Evolutionary conservation across 2,113 vertebrate genomes (phyloP).

Genomic region (Indicator indicator): DNA sequence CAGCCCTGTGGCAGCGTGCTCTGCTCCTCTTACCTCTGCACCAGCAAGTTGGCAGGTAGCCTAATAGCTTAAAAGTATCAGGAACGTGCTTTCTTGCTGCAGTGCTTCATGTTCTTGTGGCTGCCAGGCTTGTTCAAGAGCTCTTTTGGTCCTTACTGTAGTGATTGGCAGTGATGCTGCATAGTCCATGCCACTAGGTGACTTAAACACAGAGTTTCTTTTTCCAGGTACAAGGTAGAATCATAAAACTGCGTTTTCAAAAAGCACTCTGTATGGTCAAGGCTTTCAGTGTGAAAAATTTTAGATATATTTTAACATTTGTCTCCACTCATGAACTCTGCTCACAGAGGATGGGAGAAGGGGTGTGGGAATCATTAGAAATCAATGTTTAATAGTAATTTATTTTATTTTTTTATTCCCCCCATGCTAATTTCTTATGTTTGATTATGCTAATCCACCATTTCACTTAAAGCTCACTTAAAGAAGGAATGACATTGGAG

Average conservation of each 20-base stretch:
- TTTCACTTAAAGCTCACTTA: neutral
- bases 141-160: fast-evolving
- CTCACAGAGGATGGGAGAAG: neutral
- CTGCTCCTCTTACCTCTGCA: neutral
- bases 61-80: neutral
- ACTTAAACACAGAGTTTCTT: neutral
- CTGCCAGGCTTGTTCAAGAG: neutral
- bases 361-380: neutral
- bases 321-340: neutral
- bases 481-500: neutral
- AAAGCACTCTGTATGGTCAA: neutral
- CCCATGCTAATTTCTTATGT: neutral
- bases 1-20: neutral
- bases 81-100: neutral
- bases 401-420: neutral
- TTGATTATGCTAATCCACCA: slow-evolving; percentile 11
- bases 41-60: neutral
- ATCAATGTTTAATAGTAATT: neutral
- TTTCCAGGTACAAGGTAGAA: neutral
- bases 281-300: neutral
- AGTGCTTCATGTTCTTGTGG: neutral
- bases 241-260: neutral
- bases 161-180: fast-evolving
- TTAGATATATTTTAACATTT: neutral
- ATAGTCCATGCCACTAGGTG: fast-evolving